Evolutionary conservation across 2,797 vertebrate genomes (phyloP), one percentile per base, ranked within the genome.

Genomic region (Sebastes jordani): DNA sequence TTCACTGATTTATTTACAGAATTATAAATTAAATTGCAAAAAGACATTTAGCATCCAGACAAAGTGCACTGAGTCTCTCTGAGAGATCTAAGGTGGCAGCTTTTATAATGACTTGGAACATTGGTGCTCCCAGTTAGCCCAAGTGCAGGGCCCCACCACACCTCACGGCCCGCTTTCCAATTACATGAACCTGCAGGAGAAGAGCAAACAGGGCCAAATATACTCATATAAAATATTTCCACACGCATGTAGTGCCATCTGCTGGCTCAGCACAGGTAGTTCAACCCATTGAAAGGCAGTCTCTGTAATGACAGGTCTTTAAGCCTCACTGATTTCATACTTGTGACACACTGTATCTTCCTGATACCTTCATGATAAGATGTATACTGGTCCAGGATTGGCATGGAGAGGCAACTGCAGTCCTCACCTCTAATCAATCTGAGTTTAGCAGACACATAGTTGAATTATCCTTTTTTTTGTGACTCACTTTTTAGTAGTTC

Each of bases 201-300:
- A 27, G 11, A n/a, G 1, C 27, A 23, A 66, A 46, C 27, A 11
- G 5, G 1, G 7, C 9, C 13, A 29, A 30, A 56, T 27, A 16
- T 5, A 5, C 29, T 18, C 13, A 18, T 7, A 3, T 6, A 2
- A 2, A 78, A 42, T 18, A 22, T 49, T 80, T 74, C 3, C 16
- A 62, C 9, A 42, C 54, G 71, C 38, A 61, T 52, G 54, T 46
- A 77, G 81, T 52, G 85, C 87, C 90, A 85, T 77, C 92, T 92
- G 78, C 61, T 92, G 91, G 78, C n/a, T 8, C 0, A 55, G 8
- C 3, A 20, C 10, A 66, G 2, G 7, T 11, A 82, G 8, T 62
- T 67, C 36, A 68, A 36, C 25, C 14, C 0, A 25, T 49, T 49
- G 16, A 22, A 55, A 23, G 54, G 54, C 22, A 25, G 54, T 56